Conservation (phyloP, 2,113 vertebrate genomes). For the Steatornis caripensis region DNA sequence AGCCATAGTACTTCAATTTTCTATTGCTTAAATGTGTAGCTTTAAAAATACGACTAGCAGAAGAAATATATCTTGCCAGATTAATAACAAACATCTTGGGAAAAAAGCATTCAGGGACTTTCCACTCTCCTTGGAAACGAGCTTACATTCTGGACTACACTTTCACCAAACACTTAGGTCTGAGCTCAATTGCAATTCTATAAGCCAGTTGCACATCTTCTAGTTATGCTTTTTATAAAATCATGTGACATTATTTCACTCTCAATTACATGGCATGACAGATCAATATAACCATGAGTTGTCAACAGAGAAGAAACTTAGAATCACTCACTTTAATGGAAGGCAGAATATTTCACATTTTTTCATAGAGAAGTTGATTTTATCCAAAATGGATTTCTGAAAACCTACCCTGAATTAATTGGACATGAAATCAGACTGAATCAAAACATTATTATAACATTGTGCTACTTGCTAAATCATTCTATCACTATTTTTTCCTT, state of each 20-base stretch:
- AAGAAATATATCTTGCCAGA: neutral
- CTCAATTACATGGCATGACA: neutral
- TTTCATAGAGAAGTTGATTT: neutral
- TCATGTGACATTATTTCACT: neutral
- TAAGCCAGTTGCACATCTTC: neutral
- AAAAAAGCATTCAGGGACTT: neutral
- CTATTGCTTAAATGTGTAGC: neutral
- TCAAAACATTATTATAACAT: neutral
- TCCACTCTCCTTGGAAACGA: neutral
- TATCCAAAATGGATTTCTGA: neutral
- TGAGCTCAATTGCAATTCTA: neutral
- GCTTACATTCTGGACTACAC: neutral
- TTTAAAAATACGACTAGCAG: neutral
- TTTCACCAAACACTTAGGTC: neutral
- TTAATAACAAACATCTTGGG: neutral
- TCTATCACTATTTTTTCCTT: neutral
- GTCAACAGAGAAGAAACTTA: neutral
- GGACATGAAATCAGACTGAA: neutral
- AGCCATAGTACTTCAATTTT: neutral
- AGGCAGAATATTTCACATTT: neutral
- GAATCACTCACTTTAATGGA: neutral
- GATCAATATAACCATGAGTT: neutral
- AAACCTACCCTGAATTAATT: neutral
- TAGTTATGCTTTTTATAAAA: neutral
- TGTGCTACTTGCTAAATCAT: neutral